Base-by-base conservation (phyloP, 2,888 invertebrate species). In the Parnassius orleans region DNA sequence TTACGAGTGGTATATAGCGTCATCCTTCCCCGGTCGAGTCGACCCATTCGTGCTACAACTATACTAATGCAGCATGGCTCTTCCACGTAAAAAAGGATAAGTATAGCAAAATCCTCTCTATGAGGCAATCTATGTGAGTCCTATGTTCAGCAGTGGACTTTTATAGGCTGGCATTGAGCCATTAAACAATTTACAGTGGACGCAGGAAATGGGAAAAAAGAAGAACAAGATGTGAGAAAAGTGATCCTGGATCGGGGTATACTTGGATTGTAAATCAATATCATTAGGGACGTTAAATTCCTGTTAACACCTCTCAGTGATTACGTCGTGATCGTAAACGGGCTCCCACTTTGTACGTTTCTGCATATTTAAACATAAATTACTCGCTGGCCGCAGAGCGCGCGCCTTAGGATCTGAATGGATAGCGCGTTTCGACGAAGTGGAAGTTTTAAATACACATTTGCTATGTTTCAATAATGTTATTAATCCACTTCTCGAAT, bases 291-390 rank as follows among this genome's bases (percentile, higher is more conserved):
- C 70, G 71, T 75, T 71, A 73, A 71, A 73, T 76, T 73, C 75
- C 72, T 77, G 79, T 81, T 80, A 76, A 76, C 81, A 79, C 81
- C 75, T 80, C 70, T 67, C 69, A 68, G 63, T 72, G 74, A 77
- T 79, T 76, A 76, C 78, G 71, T 67, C 70, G 70, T 65, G 68
- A 67, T 69, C 70, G 75, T 73, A 70, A 73, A 69, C 66, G 68
- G 68, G 67, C 67, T 63, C 69, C 68, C 67, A 60, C 73, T 75
- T 73, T 72, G 74, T 75, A 74, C 71, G 72, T 72, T 73, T 78
- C 74, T 78, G 80, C 78, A 78, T 78, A 78, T 70, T 75, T 79
- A 76, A 73, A 79, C 76, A 79, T 76, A 78, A 77, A 78, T 79
- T 79, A 78, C 62, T 55, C 58, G 60, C 24, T 53, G 52, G 55